Evolutionary conservation across 2,113 vertebrate species (phyloP).

Genomic region (Eupsittula cactorum): DNA sequence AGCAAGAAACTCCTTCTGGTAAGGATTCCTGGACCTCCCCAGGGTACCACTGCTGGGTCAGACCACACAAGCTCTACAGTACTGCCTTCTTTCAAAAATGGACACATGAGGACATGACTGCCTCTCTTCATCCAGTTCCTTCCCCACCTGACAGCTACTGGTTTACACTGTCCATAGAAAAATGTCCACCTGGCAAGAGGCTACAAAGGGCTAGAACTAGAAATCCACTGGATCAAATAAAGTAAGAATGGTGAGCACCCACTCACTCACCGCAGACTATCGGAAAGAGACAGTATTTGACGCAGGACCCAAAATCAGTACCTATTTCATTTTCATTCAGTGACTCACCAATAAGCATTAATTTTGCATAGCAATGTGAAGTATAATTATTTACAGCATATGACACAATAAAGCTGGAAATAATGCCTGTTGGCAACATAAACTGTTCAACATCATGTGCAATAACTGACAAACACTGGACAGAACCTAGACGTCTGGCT

Average conservation of each 20-base stretch:
- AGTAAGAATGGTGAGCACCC: neutral
- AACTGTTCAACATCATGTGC: neutral
- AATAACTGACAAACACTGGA: neutral
- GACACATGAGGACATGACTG: neutral
- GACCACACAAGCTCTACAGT: neutral
- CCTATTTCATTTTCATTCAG: neutral
- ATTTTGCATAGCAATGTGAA: neutral
- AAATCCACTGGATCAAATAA: neutral
- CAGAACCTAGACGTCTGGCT: neutral
- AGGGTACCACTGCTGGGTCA: neutral
- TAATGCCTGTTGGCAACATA: neutral
- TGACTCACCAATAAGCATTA: neutral
- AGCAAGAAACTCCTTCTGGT: neutral
- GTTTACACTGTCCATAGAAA: neutral
- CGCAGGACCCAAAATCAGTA: neutral
- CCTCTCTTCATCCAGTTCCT: neutral
- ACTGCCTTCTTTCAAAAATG: neutral
- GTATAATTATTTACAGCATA: neutral
- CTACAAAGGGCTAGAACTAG: neutral
- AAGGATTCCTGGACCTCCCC: neutral
- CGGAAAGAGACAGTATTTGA: neutral
- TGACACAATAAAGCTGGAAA: neutral
- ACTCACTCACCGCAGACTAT: neutral
- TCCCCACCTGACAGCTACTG: neutral
- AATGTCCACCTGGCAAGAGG: neutral